A percentile compares a stretch with the other conserved stretches of the same genome.
These are phyloP conservation scores for Paracyclopina nana DNA, from an alignment of 1,140 invertebrate species.

Conservation along the genomic window DNA sequence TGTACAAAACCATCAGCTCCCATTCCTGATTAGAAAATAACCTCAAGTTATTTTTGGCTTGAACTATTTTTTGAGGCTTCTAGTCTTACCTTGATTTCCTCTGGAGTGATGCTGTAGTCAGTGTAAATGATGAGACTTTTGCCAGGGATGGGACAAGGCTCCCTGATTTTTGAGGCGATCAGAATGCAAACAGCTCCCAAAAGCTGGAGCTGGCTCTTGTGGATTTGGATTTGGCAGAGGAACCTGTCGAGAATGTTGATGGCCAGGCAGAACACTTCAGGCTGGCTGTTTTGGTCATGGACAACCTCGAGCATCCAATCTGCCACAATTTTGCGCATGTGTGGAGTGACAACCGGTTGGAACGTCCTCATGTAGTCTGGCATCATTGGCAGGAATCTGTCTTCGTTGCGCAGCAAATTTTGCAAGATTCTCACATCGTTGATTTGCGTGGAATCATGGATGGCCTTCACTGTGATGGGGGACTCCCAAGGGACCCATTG, in stretches of 20 bases:
- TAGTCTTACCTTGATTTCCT: conserved; percentile 57
- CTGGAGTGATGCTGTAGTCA: conserved; percentile 61
- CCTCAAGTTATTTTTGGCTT: no score
- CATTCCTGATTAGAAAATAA: conserved; percentile 42
- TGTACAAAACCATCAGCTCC: conserved; percentile 52
- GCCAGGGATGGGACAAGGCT: conserved; percentile 52
- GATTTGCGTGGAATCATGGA: conserved; percentile 45
- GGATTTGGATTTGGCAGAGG: conserved; percentile 46
- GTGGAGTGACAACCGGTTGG: conserved; percentile 52
- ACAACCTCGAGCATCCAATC: conserved; percentile 65
- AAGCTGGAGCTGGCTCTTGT: conserved; percentile 61
- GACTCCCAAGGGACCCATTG: neutral
- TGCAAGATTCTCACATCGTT: conserved; percentile 55
- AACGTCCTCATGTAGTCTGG: conserved; percentile 56
- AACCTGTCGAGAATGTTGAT: conserved; percentile 84
- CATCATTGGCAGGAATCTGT: conserved; percentile 41
- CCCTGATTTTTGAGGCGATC: conserved; percentile 70
- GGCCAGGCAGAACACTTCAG: conserved; percentile 71
- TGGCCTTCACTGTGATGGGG: neutral
- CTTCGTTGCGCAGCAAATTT: conserved; percentile 59
- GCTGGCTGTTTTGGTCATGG: conserved; percentile 69
- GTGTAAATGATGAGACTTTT: conserved; percentile 71
- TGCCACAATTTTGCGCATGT: conserved; percentile 70
- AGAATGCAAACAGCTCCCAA: conserved; percentile 69
- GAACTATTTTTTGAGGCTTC: no score